Evolutionary conservation across 2,113 vertebrate species (phyloP), one percentile per base, ranked within the genome.

Genomic region (Dipodomys merriami): DNA sequence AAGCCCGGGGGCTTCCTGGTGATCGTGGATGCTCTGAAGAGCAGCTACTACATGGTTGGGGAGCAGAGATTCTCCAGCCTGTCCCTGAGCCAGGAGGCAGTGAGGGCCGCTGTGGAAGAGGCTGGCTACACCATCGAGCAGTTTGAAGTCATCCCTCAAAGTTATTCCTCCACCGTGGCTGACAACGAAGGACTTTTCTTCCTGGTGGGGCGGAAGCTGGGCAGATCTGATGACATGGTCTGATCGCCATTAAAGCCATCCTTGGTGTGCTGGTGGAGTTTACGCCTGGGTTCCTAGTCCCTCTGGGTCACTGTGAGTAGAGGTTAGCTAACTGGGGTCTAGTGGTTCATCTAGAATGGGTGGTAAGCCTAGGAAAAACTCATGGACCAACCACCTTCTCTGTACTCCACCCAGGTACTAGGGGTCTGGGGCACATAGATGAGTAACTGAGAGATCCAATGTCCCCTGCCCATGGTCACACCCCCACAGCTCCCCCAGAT

Each of bases 1-100:
- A 97, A 95, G 90, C 97, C 95, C 0, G 97, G 97, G 8, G 98
- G 98, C 2, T 91, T 97, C 68, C 92, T 98, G 81, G 97, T 98
- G 35, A 33, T 98, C 13, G 0, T 96, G 1, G 97, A 96, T 0
- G 83, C 87, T 18, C 95, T 98, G 19, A 91, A 83, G 16, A 96
- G 96, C 15, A 97, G 94, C 53, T 98, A 94, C 93, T 98, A 98
- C 4, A 78, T 57, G 67, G 93, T 98, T 3, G 93, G 96, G 0
- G 23, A 98, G 13, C 96, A 80, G 64, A 91, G 23, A 4, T 98
- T 98, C 94, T 97, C 94, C 0, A 97, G 97, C 88, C 97, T 98
- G 11, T 1, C 1, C 22, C 76, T 98, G 72, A 96, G 91, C 76
- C 83, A 1, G 6, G 25, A 80, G 1, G 5, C 33, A 0, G 79